These are phyloP conservation scores for Karalla daura DNA, from an alignment of 2,797 vertebrate species.

Conservation along the genomic window DNA sequence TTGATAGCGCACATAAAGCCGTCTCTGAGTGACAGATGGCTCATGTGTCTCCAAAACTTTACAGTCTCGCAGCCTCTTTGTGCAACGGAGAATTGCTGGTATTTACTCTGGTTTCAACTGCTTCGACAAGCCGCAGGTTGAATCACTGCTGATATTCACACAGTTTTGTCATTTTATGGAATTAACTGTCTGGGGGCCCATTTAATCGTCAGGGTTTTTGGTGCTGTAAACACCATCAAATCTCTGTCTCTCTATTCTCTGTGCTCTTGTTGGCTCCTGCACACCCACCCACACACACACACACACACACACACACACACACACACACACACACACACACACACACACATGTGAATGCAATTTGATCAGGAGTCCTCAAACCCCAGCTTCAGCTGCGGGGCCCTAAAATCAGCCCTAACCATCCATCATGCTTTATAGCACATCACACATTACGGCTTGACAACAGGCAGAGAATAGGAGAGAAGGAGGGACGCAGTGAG, in stretches of 20 bases:
- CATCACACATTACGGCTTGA: conserved; percentile 65
- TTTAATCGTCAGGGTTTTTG: conserved; percentile 49
- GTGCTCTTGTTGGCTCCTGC: not conserved
- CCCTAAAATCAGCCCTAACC: conserved; percentile 70
- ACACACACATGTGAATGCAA: conserved; percentile 48
- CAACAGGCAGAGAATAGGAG: conserved; percentile 47
- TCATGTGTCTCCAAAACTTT: conserved; percentile 1
- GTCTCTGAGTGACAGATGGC: not conserved
- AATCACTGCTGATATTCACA: conserved; percentile 41
- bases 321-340: conserved; percentile 13
- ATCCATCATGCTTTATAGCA: conserved; percentile 77
- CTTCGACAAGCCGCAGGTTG: not conserved
- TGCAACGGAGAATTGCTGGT: not conserved
- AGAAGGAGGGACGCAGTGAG: conserved; percentile 22
- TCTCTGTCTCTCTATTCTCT: not conserved
- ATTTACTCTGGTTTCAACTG: not conserved
- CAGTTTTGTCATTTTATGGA: conserved; percentile 40
- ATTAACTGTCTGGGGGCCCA: conserved; percentile 42
- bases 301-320: conserved; percentile 3
- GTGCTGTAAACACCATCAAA: not conserved
- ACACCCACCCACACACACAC: not conserved
- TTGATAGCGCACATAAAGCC: not conserved
- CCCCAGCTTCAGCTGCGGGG: conserved; percentile 53
- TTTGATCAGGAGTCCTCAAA: conserved; percentile 72
- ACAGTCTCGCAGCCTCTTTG: conserved; percentile 6